Percentiles rank a stretch among this genome's conserved stretches.
phyloP scores from a whole-genome alignment of 2,888 invertebrate genomes.

The Sicus ferrugineus region DNA sequence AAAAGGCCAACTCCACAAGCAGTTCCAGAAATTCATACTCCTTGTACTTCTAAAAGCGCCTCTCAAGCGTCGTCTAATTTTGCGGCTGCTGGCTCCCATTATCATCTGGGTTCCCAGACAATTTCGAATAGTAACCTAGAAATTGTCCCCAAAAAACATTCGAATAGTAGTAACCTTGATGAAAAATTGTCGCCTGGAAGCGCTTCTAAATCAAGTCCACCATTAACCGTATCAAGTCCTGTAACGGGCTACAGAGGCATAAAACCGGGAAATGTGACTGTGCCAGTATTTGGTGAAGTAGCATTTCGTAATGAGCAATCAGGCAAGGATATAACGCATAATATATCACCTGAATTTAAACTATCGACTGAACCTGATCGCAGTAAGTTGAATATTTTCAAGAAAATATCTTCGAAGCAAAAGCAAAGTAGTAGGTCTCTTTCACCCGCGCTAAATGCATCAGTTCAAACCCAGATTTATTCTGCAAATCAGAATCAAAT shows the following conservation, averaged over 20 bases:
- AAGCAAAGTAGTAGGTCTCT: constrained; percentile 43
- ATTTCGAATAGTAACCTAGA: background rate
- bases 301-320: background rate
- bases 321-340: background rate
- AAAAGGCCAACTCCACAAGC: constrained; percentile 7
- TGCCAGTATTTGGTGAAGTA: constrained; percentile 7
- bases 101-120: background rate
- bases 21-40: background rate
- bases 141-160: background rate
- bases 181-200: background rate
- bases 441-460: constrained; percentile 38
- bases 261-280: background rate
- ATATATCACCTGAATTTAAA: constrained; percentile 62
- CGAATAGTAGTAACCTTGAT: background rate
- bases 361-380: constrained; percentile 82
- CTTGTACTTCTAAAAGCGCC: background rate
- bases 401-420: constrained; percentile 75
- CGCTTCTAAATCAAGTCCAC: background rate
- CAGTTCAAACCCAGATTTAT: constrained; percentile 33
- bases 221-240: background rate
- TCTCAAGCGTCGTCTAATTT: background rate
- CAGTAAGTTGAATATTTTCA: constrained; percentile 86
- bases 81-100: background rate
- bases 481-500: constrained; percentile 44
- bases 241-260: background rate